Base-by-base conservation (phyloP, 2,113 vertebrate genomes). In the Protobothrops flavoviridis region DNA sequence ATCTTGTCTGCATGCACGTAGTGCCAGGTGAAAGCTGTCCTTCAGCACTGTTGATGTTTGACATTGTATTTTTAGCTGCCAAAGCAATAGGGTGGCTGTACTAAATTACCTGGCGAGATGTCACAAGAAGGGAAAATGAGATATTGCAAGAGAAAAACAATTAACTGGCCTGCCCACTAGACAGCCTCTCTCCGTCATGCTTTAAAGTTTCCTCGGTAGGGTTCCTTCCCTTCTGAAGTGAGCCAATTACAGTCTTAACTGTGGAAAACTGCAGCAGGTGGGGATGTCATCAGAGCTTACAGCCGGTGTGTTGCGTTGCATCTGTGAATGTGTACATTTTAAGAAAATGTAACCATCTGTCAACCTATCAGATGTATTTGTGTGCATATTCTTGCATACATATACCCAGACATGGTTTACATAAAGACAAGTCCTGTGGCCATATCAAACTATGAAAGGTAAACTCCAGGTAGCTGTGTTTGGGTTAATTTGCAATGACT, bases 41-140 rank as follows among this genome's bases (percentile, higher is more conserved):
- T 91, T 91, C 86, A 93, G 69, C 92, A 91, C 45, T 20, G 0
- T 0, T 50, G 59, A 33, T 56, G 29, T 74, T 0, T 0, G 55
- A 0, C 9, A 1, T 9, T 55, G 11, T 59, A 87, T 89, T 93
- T 89, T 33, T 88, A 74, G 7, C 64, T 85, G 52, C 20, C 85
- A 85, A 74, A 50, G 57, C 91, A 94, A 89, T 39, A 61, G 89
- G 59, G n/a, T 48, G 55, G 20, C 43, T 93, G 7, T 23, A 74
- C 56, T 90, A 93, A 4, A 74, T 93, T 57, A 23, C 87, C 3
- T 90, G 81, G 26, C 59, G 91, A 69, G 61, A 13, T 0, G 0
- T 88, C 61, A 93, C 0, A 0, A 92, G 86, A 94, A 91, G 90
- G 74, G 64, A 91, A 93, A 87, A 29, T 94, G 89, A 61, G 94